Evolutionary conservation across 2,113 vertebrate species (phyloP), one percentile per base, ranked within the genome.

Genomic region (Pelmatolapia mariae): DNA sequence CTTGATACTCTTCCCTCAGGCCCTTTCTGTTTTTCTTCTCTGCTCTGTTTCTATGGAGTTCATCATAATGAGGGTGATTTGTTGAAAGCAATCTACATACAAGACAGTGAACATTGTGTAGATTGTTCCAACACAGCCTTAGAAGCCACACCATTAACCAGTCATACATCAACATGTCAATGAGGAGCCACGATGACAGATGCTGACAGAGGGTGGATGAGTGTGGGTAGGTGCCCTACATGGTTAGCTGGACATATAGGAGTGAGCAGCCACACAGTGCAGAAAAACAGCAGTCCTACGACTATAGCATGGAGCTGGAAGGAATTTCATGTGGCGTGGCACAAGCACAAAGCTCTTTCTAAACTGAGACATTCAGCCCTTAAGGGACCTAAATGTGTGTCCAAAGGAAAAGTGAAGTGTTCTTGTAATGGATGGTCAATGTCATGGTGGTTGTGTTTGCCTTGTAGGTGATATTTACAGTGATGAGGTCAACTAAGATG

Each of bases 401-500:
- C 29, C 19, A 6, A 38, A 86, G 78, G 68, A 87, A 50, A 83
- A 84, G 79, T 22, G 87, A 91, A 90, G 50, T 87, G 87, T 82
- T 89, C 57, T 86, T 82, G 47, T 88, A 90, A 87, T 90, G 81
- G 82, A 87, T 88, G 91, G 86, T 89, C 90, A 94, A 83, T 86
- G 93, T 91, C 93, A 89, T 45, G 19, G 76, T 57, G 29, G 82
- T 90, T 93, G 90, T 81, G 85, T 92, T 94, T 92, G 88, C 90
- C 89, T 93, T 87, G 85, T 47, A 80, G 90, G 87, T 83, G 86
- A 87, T 86, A 53, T 91, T 87, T 84, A 50, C 85, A 40, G 81
- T 92, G 94, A 95, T 85, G 84, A 61, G 93, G 90, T 94, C 91
- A 93, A 87, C 86, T 80, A 45, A 90, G 91, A 93, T 93, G 82